Evolutionary conservation across 2,797 vertebrate species (phyloP).

Genomic region (Intellagama lesueurii): DNA sequence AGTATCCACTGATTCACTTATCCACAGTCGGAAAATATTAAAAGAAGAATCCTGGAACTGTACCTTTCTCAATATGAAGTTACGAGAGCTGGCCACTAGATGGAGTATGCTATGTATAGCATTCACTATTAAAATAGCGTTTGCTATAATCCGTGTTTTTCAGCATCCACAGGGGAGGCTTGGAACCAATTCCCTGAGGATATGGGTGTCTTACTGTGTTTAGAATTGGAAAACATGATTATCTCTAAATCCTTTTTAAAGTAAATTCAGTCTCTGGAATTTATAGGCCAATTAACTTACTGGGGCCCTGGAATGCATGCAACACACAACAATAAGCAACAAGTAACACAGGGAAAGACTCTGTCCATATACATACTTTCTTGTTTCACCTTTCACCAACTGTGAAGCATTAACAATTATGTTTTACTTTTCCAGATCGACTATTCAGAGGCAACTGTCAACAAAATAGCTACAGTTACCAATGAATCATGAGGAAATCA

Average conservation of each 20-base stretch:
- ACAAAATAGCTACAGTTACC: not conserved
- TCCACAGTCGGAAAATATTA: too few species aligned
- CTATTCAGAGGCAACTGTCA: accelerated
- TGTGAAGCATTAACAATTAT: not conserved
- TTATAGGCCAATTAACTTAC: not conserved
- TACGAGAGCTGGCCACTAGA: too few species aligned
- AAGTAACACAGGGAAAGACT: not conserved
- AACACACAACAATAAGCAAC: not conserved
- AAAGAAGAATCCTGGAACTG: too few species aligned
- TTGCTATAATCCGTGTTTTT: too few species aligned
- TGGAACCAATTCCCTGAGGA: too few species aligned
- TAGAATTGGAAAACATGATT: not conserved
- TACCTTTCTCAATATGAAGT: too few species aligned
- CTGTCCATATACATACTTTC: not conserved
- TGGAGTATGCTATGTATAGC: too few species aligned
- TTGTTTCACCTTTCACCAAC: not conserved
- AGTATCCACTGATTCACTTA: too few species aligned
- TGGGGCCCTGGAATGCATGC: not conserved
- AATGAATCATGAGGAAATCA: not conserved
- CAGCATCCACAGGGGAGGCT: too few species aligned
- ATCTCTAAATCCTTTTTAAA: not conserved
- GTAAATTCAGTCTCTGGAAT: not conserved
- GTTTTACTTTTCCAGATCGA: not conserved
- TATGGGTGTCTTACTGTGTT: not conserved
- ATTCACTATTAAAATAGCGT: too few species aligned